Conservation (phyloP, 2,113 vertebrate genomes). For the Takifugu flavidus region DNA sequence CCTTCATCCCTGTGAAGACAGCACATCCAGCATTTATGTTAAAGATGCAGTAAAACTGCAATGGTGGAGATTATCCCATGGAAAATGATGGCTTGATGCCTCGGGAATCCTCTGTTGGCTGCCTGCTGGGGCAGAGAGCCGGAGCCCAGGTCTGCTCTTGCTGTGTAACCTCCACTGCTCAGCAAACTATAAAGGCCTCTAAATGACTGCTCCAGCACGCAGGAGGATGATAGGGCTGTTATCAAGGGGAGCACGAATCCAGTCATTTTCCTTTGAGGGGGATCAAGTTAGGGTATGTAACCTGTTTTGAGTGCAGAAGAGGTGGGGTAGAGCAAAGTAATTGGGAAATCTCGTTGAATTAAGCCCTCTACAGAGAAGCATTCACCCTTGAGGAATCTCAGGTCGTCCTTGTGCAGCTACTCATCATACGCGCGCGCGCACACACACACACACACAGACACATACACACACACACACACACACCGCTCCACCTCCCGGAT, state of each 20-base stretch:
- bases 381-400: conserved; percentile 73
- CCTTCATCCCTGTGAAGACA: conserved; percentile 37
- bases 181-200: conserved; percentile 21
- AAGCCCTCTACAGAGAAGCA: conserved; percentile 35
- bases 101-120: conserved; percentile 26
- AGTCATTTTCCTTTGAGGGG: conserved; percentile 30
- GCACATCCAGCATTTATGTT: conserved; percentile 5
- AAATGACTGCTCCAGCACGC: background rate
- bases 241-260: conserved; percentile 17
- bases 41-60: conserved; percentile 18
- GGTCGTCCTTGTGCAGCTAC: conserved; percentile 69
- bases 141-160: conserved; percentile 6
- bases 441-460: conserved; percentile 4
- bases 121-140: background rate
- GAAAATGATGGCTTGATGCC: conserved; percentile 33
- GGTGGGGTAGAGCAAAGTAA: conserved; percentile 1
- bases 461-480: conserved; percentile 6
- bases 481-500: conserved; percentile 7
- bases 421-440: conserved; percentile 21
- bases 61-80: conserved; percentile 1
- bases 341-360: conserved; percentile 57
- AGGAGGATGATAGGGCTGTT: conserved; percentile 1
- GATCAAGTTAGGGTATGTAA: conserved; percentile 40
- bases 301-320: conserved; percentile 13
- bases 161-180: conserved; percentile 14